These are phyloP conservation scores for Pseudorhiza aurosa DNA, from an alignment of 30 jellyfish, hydroid and myxozoan species.

Conservation along the genomic window DNA sequence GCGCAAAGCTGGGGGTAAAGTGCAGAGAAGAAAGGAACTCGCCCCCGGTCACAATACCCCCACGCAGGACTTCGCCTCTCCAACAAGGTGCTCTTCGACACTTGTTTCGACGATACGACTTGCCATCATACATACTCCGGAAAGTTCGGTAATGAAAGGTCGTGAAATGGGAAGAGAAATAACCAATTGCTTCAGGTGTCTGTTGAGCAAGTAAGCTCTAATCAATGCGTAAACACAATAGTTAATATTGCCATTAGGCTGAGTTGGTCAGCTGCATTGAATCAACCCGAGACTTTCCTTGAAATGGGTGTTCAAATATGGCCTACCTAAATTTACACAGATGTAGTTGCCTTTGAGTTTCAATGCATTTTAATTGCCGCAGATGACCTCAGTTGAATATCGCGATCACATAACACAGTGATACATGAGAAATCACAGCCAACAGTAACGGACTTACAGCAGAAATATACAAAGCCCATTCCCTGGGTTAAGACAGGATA, in stretches of 20 bases:
- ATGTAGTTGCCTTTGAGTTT: background rate
- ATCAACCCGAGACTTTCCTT: conserved; percentile 5
- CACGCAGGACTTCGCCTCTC: no score
- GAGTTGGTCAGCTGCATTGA: conserved; percentile 24
- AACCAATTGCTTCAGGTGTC: conserved; percentile 3
- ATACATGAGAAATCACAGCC: no score
- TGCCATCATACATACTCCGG: background rate
- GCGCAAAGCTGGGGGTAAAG: no score
- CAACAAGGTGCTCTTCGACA: no score
- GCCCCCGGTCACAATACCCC: no score
- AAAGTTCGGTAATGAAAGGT: background rate
- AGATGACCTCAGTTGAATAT: no score
- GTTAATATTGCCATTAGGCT: background rate
- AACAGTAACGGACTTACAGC: no score
- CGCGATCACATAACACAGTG: no score
- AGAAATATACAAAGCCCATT: no score
- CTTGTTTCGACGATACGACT: background rate
- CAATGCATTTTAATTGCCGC: background rate
- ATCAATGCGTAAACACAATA: conserved; percentile 1
- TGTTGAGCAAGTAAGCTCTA: conserved; percentile 10
- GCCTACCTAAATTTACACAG: conserved; percentile 32
- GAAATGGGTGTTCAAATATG: background rate
- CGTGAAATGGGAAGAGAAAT: background rate
- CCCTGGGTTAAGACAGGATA: no score
- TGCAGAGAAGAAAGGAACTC: no score